These are phyloP conservation scores for Drosophila maculinotata DNA, from an alignment of 2,888 invertebrate species.

Conservation along the genomic window DNA sequence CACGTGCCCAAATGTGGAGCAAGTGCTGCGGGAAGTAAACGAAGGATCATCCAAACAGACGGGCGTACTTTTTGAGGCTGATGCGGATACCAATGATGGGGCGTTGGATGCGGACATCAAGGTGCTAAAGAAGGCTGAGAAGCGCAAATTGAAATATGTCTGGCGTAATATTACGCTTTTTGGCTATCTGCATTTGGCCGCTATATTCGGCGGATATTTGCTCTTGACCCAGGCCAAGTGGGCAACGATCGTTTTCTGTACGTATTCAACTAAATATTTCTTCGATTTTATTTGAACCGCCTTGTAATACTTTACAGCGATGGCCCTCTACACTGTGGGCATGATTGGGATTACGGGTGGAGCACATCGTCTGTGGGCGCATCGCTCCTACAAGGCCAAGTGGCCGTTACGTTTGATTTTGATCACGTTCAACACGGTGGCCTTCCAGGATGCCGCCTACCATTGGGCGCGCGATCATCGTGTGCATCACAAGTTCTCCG, in stretches of 20 bases:
- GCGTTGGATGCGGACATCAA: constrained; percentile 86
- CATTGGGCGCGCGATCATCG: constrained; percentile 93
- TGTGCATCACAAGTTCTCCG: constrained; percentile 96
- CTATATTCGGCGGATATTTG: constrained; percentile 91
- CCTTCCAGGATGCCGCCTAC: constrained; percentile 93
- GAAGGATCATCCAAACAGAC: constrained; percentile 79
- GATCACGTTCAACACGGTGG: constrained; percentile 93
- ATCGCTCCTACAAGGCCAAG: constrained; percentile 97
- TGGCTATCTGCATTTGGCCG: constrained; percentile 90
- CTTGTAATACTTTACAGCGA: constrained; percentile 86
- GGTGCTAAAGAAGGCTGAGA: constrained; percentile 86
- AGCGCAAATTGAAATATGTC: constrained; percentile 87
- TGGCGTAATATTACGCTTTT: constrained; percentile 94
- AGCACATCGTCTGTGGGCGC: constrained; percentile 97
- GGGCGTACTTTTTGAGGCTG: constrained; percentile 88
- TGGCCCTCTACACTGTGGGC: constrained; percentile 90
- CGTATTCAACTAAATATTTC: constrained; percentile 79
- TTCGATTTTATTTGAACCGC: neutral
- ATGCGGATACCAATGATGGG: constrained; percentile 88
- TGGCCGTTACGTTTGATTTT: constrained; percentile 93
- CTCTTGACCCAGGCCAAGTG: constrained; percentile 90
- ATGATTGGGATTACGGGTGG: constrained; percentile 98
- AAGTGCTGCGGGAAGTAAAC: neutral
- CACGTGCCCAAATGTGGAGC: constrained; percentile 5
- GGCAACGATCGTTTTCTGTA: constrained; percentile 90